Evolutionary conservation across 1,140 invertebrate species (phyloP), one percentile per base, ranked within the genome.

Genomic region (Aphelinus certus): DNA sequence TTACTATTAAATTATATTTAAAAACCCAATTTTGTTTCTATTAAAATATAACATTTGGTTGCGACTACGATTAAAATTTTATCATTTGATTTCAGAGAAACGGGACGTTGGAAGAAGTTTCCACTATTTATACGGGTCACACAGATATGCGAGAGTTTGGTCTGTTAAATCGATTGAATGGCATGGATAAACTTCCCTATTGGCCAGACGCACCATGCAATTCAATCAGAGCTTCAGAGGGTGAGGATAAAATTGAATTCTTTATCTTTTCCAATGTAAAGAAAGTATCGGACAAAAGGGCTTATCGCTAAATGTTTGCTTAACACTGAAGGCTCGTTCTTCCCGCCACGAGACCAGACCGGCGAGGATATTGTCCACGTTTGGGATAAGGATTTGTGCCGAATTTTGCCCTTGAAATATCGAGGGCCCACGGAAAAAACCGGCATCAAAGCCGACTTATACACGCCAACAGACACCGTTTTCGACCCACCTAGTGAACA

Each of bases 301-400:
- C 26, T 26, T 26, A 26, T 26, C 26, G 26, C 26, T 69, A 51
- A 67, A 53, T 62, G 75, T 66, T 73, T 49, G 64, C 66, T 77
- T 70, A 71, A 6, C 26, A 26, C 26, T 26, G 26, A 55, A 89
- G 89, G 94, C 1, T 95, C 94, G 0, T 95, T 94, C 86, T 96
- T 94, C 83, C 95, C 92, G 7, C 95, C 92, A 3, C 90, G 92
- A 10, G 90, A 93, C 26, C 86, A 91, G 46, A 95, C 93, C 1
- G 93, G 94, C 76, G 87, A 90, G 1, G 92, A 96, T 79, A 88
- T 92, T 1, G 89, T 96, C 43, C 90, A 95, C 73, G 81, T 97
- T 5, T 97, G 94, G 83, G 95, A 96, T 79, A 95, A 96, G 82
- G 95, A 96, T 83, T 81, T 96, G 3, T 96, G 95, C 78, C 89